phyloP scores from a whole-genome alignment of 2,888 invertebrate species.

The Drosophila nr. fundita region DNA sequence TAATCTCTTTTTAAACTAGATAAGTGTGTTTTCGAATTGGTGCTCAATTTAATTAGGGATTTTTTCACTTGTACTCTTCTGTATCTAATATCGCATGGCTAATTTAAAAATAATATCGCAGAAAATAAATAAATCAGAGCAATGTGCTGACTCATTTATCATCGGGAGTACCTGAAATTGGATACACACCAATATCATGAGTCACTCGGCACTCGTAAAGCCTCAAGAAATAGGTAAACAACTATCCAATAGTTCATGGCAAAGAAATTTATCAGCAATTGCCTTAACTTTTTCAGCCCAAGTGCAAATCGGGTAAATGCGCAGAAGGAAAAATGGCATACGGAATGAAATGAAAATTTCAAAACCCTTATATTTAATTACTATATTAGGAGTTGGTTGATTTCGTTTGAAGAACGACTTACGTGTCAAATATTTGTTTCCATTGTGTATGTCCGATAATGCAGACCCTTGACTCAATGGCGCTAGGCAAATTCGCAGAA shows the following conservation, averaged over 20 bases:
- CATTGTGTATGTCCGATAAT: neutral
- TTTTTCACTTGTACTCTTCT: neutral
- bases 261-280: constrained; percentile 20
- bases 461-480: constrained; percentile 22
- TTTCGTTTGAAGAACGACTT: neutral
- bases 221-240: constrained; percentile 8
- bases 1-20: neutral
- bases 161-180: constrained; percentile 27
- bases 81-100: constrained; percentile 15
- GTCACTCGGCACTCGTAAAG: constrained; percentile 26
- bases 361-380: neutral
- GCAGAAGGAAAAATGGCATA: neutral
- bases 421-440: neutral
- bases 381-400: neutral
- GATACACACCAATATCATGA: constrained; percentile 18
- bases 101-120: constrained; percentile 48
- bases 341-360: neutral
- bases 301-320: constrained; percentile 6
- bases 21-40: neutral
- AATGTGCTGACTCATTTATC: constrained; percentile 41
- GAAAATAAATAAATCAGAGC: constrained; percentile 25
- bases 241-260: constrained; percentile 28
- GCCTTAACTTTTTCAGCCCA: neutral
- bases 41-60: constrained; percentile 10
- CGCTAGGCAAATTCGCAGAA: constrained; percentile 6